Base-by-base conservation (phyloP, 2,888 invertebrate genomes). In the Coenonympha glycerion region DNA sequence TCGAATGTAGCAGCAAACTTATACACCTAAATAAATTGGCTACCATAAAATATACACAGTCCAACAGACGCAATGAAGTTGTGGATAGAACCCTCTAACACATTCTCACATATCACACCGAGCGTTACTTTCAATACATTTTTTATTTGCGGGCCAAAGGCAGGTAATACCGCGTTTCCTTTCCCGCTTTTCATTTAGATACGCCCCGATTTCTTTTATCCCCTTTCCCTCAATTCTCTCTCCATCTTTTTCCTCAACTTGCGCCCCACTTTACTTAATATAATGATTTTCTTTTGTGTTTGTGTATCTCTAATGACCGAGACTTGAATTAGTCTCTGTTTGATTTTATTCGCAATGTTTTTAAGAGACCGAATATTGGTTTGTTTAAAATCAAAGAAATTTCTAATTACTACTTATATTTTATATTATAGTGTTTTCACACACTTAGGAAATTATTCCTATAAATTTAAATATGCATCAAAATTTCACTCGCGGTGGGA, bases 141-240 rank as follows among this genome's bases (percentile, higher is more conserved):
- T n/a, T 62, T 65, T 70, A 66, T 71, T 68, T 70, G 58, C 62
- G 62, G 58, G 64, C 68, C 76, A 76, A 73, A 75, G 63, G 62
- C 62, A 59, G 59, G 62, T 68, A 69, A 71, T 69, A 66, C 65
- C 60, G 63, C 64, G 64, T 64, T 71, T 64, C 60, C 66, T 61
- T 64, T 63, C 64, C 68, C 69, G 70, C 64, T 67, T 71, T 73
- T 76, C 69, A 71, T 73, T 74, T 71, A 70, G 70, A 71, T 70
- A 69, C 69, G 66, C 65, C 63, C 65, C 60, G 64, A 67, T 71
- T 69, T 58, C 50, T 65, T 65, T 70, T 67, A 73, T 72, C 68
- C n/a, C 73, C 63, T 36, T 50, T 64, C 68, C 68, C 66, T 66
- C 70, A 66, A 68, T 75, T 69, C 68, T 55, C 67, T 71, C 66